Percentiles rank a stretch among this genome's conserved stretches.
phyloP scores from a whole-genome alignment of 2,797 vertebrate genomes.

The Melanotaenia parkinsoni region DNA sequence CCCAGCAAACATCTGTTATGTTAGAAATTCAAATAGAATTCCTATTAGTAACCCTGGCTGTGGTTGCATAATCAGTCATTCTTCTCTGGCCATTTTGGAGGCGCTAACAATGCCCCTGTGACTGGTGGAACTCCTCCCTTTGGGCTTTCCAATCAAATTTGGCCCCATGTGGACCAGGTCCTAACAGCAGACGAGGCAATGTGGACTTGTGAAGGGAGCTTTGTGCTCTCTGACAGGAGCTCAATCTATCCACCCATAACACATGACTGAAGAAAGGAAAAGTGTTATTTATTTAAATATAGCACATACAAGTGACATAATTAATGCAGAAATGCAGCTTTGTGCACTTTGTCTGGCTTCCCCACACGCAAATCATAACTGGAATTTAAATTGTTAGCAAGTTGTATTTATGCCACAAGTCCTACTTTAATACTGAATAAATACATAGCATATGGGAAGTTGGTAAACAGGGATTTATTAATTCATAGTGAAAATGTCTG shows the following conservation, averaged over 20 bases:
- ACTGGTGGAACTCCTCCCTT: slow-evolving; percentile 85
- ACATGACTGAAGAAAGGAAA: slow-evolving; percentile 74
- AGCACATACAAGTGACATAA: slow-evolving; percentile 72
- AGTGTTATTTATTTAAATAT: slow-evolving; percentile 71
- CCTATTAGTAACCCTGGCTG: slow-evolving; percentile 91
- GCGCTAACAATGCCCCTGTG: slow-evolving; percentile 91
- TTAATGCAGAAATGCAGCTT: slow-evolving; percentile 67
- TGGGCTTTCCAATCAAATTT: slow-evolving; percentile 85
- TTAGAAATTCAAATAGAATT: slow-evolving; percentile 99
- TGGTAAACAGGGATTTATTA: slow-evolving; percentile 66
- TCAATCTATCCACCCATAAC: slow-evolving; percentile 83
- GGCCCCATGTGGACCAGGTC: slow-evolving; percentile 86
- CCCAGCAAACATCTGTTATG: slow-evolving; percentile 99
- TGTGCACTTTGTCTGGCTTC: slow-evolving; percentile 43
- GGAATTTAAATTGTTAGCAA: slow-evolving; percentile 65
- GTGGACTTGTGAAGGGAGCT: slow-evolving; percentile 82
- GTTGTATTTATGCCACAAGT: slow-evolving; percentile 66
- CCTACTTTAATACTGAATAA: slow-evolving; percentile 69
- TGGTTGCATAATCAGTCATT: slow-evolving; percentile 96
- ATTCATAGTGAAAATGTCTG: slow-evolving; percentile 65
- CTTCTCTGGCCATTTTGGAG: slow-evolving; percentile 91
- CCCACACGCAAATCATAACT: slow-evolving; percentile 54
- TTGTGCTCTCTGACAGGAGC: slow-evolving; percentile 82
- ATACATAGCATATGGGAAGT: slow-evolving; percentile 59
- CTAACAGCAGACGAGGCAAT: slow-evolving; percentile 84